A percentile compares a stretch with the other conserved stretches of the same genome.
Evolutionary conservation across 2,797 vertebrate genomes (phyloP).

Genomic region (Coilia nasus): DNA sequence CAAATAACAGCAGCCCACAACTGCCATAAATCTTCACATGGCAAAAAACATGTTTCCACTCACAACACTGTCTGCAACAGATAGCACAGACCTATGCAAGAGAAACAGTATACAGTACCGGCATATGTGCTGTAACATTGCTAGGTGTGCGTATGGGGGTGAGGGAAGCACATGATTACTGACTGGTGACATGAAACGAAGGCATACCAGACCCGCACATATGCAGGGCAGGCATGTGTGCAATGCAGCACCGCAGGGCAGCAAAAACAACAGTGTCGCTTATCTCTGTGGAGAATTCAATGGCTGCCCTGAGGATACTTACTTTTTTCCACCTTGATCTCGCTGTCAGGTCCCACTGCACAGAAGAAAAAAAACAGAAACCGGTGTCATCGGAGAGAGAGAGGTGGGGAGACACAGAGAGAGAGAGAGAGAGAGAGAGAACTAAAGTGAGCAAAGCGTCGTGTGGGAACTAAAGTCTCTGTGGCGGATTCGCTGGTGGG

Average conservation of each 20-base stretch:
- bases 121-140: too few species aligned
- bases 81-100: neutral
- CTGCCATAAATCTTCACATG: neutral
- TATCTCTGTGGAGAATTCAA: neutral
- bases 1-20: neutral
- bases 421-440: conserved; percentile 27
- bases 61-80: neutral
- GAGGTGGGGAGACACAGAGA: conserved; percentile 8
- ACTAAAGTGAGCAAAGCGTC: neutral
- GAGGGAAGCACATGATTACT: neutral
- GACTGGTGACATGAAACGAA: neutral
- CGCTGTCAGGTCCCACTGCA: neutral
- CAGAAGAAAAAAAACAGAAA: neutral
- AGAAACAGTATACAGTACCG: too few species aligned
- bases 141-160: too few species aligned
- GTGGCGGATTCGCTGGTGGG: conserved; percentile 4
- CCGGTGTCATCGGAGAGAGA: neutral
- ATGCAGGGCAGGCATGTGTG: neutral
- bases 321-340: neutral
- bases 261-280: neutral
- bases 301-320: neutral
- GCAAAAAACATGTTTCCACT: neutral
- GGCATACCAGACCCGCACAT: neutral
- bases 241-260: neutral
- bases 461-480: neutral